Base-by-base conservation (phyloP, 2,888 invertebrate species). In the Plusia festucae region DNA sequence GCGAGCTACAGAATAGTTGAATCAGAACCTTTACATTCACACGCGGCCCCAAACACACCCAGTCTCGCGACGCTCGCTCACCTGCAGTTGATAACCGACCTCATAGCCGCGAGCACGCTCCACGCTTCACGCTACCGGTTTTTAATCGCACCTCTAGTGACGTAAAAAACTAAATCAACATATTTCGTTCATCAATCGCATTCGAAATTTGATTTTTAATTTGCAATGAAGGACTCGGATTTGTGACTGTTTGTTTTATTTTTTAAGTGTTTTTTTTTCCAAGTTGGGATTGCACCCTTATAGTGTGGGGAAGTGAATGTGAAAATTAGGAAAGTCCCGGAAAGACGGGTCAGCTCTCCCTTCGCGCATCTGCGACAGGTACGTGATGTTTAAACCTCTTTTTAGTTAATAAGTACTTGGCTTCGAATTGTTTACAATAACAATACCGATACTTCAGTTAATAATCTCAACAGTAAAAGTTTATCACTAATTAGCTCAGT, bases 81-180 rank as follows among this genome's bases (percentile, higher is more conserved):
- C 85, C 86, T 86, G 82, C 87, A 93, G 93, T 93, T 90, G 88
- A 90, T 88, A 91, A 89, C 88, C 89, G 88, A 88, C 91, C 87
- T 89, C 87, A 82, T 84, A 74, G 81, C 78, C 69, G 90, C 74
- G 82, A 86, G 81, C 88, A 91, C 92, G 91, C 85, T 79, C 66
- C 78, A 77, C 74, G 78, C 85, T 75, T 68, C 79, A 76, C 71
- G 77, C 69, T 74, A 79, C 79, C 79, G 75, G 78, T 81, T 79
- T 80, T 68, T 63, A 60, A 72, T 72, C 73, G 64, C 69, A 78
- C 69, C 73, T 66, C 68, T 75, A 70, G 68, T 74, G 74, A 74
- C 81, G 73, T 75, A 44, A 20, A 63, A 53, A 20, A 58, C 53
- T 54, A 68, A 58, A 65, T 20, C 65, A 64, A 64, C 70, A 58